Evolutionary conservation across 2,888 invertebrate genomes (phyloP).

Genomic region (Eledone cirrhosa): DNA sequence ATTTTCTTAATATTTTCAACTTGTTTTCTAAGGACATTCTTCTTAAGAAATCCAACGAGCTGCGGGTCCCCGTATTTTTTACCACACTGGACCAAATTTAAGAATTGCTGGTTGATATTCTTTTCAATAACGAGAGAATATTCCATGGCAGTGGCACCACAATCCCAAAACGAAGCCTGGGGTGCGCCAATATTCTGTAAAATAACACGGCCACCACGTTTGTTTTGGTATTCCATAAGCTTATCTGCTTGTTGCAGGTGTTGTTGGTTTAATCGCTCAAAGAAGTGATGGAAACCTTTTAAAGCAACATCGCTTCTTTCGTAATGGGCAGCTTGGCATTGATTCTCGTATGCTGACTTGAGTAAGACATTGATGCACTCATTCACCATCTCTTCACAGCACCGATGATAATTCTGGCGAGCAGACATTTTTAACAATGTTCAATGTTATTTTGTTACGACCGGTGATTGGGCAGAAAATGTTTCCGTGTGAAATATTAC

Average conservation of each 20-base stretch:
- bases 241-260: background rate
- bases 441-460: no score
- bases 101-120: background rate
- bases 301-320: conserved; percentile 10
- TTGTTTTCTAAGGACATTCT: background rate
- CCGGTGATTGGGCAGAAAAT: no score
- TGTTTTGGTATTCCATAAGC: background rate
- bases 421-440: background rate
- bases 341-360: background rate
- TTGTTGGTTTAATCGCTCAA: background rate
- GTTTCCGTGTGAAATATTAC: no score
- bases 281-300: background rate
- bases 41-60: background rate
- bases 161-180: background rate
- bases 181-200: conserved; percentile 2
- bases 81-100: background rate
- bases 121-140: background rate
- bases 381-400: conserved; percentile 1
- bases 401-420: background rate
- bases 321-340: background rate
- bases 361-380: background rate
- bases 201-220: conserved; percentile 17
- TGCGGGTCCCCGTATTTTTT: conserved; percentile 1
- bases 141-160: background rate
- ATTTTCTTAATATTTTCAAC: conserved; percentile 1